Evolutionary conservation across 2,797 vertebrate genomes (phyloP), one percentile per base, ranked within the genome.

Genomic region (Amblyopsis hoosieri): DNA sequence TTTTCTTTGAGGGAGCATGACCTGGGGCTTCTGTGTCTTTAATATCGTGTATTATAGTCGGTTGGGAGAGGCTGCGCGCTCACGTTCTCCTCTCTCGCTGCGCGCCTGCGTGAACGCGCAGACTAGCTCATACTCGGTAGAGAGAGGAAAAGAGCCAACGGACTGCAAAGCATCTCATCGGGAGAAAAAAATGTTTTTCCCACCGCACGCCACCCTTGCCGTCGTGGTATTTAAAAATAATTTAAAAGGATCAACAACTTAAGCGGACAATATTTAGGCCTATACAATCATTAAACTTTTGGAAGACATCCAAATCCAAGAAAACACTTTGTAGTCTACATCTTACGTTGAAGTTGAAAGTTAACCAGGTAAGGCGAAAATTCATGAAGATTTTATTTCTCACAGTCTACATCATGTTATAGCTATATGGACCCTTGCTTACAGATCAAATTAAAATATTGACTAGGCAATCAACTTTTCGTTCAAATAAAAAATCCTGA

Each of bases 41-140:
- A 92, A 93, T 89, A 80, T 78, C 67, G 71, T 71, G 47, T 69
- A 75, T 64, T 23, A 50, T 70, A 71, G 69, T 63, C 49, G 81
- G 88, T 91, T 91, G 93, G 94, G 93, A 93, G 92, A 93, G 91
- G 91, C 90, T 90, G 87, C 89, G 92, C 93, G 93, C 90, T 85
- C 90, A 79, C 83, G 69, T 45, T 3, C 67, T 66, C 69, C 72
- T 80, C 62, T 62, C 78, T 90, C 77, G 71, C 76, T 81, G 66
- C 54, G 64, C 67, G 72, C 65, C 77, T 67, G 64, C 91, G 90
- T 84, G 91, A 71, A 76, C 92, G 92, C 92, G 92, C 92, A 78
- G 23, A 48, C 83, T 74, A 81, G 69, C 77, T 60, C 70, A 61
- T 80, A 77, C 80, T 85, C 74, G 46, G 74, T 12, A 62, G 74